These are phyloP conservation scores for Oreochromis tanganicae DNA, from an alignment of 2,113 vertebrate species.

Conservation along the genomic window DNA sequence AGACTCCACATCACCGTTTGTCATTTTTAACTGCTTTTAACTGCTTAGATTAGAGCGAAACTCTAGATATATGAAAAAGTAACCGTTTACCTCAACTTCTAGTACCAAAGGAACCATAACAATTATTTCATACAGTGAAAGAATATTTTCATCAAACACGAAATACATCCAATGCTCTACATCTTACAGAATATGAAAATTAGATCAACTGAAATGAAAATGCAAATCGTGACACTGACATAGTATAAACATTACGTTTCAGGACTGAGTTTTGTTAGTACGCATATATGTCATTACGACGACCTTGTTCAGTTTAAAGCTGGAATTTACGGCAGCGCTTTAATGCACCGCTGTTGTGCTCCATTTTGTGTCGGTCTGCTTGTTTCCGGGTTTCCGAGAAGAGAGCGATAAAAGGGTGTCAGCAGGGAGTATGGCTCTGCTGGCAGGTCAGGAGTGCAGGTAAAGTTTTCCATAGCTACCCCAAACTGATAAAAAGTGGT, in stretches of 20 bases:
- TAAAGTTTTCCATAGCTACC: constrained; percentile 15
- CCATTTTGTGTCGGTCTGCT: constrained; percentile 69
- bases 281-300: background rate
- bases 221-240: background rate
- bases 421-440: constrained; percentile 34
- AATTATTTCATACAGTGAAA: background rate
- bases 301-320: background rate
- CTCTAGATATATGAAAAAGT: background rate
- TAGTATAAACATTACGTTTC: background rate
- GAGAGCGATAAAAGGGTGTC: constrained; percentile 40
- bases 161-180: background rate
- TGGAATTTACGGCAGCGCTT: background rate
- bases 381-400: constrained; percentile 68
- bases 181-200: background rate
- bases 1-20: background rate
- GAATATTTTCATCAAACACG: background rate
- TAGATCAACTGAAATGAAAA: background rate
- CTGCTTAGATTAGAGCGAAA: background rate
- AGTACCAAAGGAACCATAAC: background rate
- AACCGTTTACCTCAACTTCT: background rate
- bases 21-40: background rate
- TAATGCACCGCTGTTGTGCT: constrained; percentile 41
- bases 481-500: background rate
- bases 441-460: constrained; percentile 27
- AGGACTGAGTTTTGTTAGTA: background rate